phyloP scores from a whole-genome alignment of 2,113 vertebrate species.

The cattle (Bos taurus) region ARS-UCD2.0 NC_037328.1:97573501-97574000 shows the following conservation, averaged over 20 bases:
- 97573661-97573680: not conserved
- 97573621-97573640: not conserved
- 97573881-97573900: slow-evolving; percentile 85
- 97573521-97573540: not conserved
- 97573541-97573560: not conserved
- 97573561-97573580: not conserved
- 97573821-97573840: not conserved
- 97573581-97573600: not conserved
- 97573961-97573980: slow-evolving; percentile 87
- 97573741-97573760: not conserved
- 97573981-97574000: slow-evolving; percentile 88
- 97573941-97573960: slow-evolving; percentile 88
- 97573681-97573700: not conserved
- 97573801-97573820: not conserved
- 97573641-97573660: not conserved
- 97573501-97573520: not conserved
- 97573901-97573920: slow-evolving; percentile 86
- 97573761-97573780: not conserved
- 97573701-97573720: not conserved
- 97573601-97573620: not conserved
- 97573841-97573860: not conserved
- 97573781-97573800: not conserved
- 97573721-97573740: not conserved
- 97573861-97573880: slow-evolving; percentile 40
- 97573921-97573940: slow-evolving; percentile 89